phyloP scores from a whole-genome alignment of 2,888 invertebrate species.

The Chrysotoxum bicinctum region DNA sequence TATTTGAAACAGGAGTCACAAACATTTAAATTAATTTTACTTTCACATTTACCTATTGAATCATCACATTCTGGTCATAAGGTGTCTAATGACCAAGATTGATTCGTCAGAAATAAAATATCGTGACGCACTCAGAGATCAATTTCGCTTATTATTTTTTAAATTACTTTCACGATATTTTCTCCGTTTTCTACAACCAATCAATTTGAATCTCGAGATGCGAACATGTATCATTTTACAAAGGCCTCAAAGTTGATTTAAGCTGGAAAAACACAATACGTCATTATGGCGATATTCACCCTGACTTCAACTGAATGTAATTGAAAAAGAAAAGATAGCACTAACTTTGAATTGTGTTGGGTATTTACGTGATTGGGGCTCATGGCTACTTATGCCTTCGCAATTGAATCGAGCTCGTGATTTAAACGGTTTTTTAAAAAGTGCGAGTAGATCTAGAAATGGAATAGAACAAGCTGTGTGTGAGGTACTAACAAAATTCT shows the following conservation, averaged over 20 bases:
- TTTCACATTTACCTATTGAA: slow-evolving; percentile 4
- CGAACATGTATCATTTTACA: not conserved
- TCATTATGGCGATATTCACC: not conserved
- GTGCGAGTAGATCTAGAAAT: too few species aligned
- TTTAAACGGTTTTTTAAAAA: too few species aligned
- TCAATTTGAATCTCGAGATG: not conserved
- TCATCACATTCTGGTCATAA: not conserved
- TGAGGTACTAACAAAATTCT: too few species aligned
- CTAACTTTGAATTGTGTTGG: not conserved
- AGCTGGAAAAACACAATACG: too few species aligned
- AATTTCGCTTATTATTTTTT: slow-evolving; percentile 6
- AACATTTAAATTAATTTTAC: not conserved
- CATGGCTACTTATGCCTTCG: too few species aligned
- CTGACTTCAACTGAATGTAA: not conserved
- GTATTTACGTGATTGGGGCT: too few species aligned
- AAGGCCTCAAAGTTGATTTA: slow-evolving; percentile 2
- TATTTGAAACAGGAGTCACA: not conserved
- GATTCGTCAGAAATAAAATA: not conserved
- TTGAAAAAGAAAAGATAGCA: not conserved
- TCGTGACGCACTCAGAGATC: slow-evolving; percentile 18
- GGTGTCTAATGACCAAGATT: not conserved
- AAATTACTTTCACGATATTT: slow-evolving; percentile 15
- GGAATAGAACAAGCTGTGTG: too few species aligned
- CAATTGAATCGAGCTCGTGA: too few species aligned
- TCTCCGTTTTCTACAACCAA: not conserved